A percentile compares a stretch with the other conserved stretches of the same genome.
Evolutionary conservation across 2,113 vertebrate species (phyloP).

Genomic region (Nycticorax nycticorax): DNA sequence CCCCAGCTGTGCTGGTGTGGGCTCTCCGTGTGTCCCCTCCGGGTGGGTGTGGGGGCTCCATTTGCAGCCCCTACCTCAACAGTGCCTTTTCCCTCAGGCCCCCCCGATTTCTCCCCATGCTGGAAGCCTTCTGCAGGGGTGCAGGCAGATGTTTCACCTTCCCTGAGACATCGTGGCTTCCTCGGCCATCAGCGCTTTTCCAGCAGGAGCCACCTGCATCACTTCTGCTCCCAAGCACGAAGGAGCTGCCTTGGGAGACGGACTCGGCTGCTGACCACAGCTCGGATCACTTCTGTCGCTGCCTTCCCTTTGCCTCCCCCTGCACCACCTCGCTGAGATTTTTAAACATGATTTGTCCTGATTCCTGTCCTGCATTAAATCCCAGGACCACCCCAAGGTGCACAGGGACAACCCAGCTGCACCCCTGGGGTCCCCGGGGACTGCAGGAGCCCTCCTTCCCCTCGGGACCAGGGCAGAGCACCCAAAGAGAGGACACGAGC

Average conservation of each 20-base stretch:
- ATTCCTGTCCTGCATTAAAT: background rate
- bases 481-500: background rate
- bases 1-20: fast-evolving
- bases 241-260: background rate
- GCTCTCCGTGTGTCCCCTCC: too few species aligned
- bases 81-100: background rate
- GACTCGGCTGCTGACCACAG: background rate
- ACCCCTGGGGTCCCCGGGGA: background rate
- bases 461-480: too few species aligned
- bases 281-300: background rate
- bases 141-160: background rate
- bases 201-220: background rate
- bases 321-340: background rate
- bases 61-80: background rate
- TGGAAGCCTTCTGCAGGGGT: background rate
- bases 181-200: background rate
- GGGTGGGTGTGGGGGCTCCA: background rate
- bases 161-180: background rate
- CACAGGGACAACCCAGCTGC: fast-evolving
- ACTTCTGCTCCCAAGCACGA: background rate
- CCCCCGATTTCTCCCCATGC: background rate
- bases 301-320: background rate
- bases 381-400: background rate
- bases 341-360: background rate
- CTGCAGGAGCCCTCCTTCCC: background rate